Evolutionary conservation across 2,797 vertebrate genomes (phyloP).

Genomic region (Darevskia nairensis): DNA sequence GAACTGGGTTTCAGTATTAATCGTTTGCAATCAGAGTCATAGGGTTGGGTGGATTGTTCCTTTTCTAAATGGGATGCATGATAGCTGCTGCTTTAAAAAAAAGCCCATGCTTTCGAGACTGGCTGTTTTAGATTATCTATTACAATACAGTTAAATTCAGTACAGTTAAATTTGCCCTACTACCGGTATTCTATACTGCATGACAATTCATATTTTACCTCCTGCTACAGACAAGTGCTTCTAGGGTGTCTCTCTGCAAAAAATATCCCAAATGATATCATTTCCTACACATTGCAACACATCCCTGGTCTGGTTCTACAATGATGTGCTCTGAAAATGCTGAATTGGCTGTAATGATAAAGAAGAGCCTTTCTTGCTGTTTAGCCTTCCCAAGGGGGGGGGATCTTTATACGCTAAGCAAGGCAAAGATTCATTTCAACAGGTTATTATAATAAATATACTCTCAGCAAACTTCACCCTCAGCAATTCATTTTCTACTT

Average conservation of each 20-base stretch:
- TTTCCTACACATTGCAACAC: not conserved
- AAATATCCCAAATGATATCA: not conserved
- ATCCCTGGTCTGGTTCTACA: not conserved
- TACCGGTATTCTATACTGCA: not conserved
- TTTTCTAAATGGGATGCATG: no score
- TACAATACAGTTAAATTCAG: not conserved
- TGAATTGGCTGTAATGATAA: not conserved
- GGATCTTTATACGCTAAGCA: not conserved
- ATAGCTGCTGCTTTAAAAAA: no score
- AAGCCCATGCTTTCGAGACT: no score
- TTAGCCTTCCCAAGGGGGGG: rapidly evolving
- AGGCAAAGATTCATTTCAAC: not conserved
- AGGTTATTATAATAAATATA: not conserved
- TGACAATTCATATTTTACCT: not conserved
- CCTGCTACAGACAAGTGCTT: slow-evolving; percentile 4
- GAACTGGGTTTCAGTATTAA: no score
- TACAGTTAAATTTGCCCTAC: slow-evolving; percentile 24
- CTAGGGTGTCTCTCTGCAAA: slow-evolving; percentile 1
- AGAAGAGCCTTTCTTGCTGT: not conserved
- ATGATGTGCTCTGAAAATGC: not conserved
- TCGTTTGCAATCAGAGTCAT: no score
- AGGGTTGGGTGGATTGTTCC: no score
- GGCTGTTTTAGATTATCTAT: not conserved
- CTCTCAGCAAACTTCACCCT: slow-evolving; percentile 20
- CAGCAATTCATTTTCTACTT: slow-evolving; percentile 31